These are phyloP conservation scores for Triplophysa tibetana DNA, from an alignment of 2,113 vertebrate species.

Conservation along the genomic window DNA sequence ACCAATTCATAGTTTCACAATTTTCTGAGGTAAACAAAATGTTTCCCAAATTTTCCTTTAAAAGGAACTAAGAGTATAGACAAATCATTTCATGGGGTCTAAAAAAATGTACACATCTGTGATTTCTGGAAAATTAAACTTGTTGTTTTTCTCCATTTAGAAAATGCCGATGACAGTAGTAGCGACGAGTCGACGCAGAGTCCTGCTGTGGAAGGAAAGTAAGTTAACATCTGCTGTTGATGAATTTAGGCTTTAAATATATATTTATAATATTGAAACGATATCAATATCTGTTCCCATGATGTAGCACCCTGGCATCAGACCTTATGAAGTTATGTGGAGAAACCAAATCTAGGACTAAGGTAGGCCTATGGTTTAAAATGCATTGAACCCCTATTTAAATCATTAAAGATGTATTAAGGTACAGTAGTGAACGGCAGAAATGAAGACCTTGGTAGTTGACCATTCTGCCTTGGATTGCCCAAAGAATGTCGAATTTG, in stretches of 20 bases:
- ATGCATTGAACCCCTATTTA: background rate
- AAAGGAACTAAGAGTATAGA: background rate
- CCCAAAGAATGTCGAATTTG: too few relatives aligned
- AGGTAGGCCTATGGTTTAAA: slow-evolving; percentile 79
- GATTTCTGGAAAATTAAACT: background rate
- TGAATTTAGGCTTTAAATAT: background rate
- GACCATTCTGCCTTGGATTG: background rate
- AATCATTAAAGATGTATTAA: background rate
- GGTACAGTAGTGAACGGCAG: background rate
- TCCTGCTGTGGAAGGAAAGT: slow-evolving; percentile 90
- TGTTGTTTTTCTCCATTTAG: slow-evolving; percentile 66
- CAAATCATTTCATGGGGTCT: slow-evolving; percentile 6
- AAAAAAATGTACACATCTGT: background rate
- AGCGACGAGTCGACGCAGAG: slow-evolving; percentile 90
- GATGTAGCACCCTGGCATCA: slow-evolving; percentile 80
- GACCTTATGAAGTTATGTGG: slow-evolving; percentile 93
- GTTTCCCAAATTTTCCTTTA: background rate
- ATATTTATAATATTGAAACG: too few relatives aligned
- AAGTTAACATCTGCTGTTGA: slow-evolving; percentile 49
- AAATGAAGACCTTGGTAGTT: background rate
- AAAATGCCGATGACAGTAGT: slow-evolving; percentile 89
- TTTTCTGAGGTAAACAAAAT: too few relatives aligned
- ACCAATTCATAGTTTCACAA: too few relatives aligned
- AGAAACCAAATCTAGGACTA: slow-evolving; percentile 88
- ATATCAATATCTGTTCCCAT: background rate